Percentiles rank a stretch among this genome's conserved stretches.
These are phyloP conservation scores for Lottia gigantea DNA, from an alignment of 2,888 invertebrate genomes.

Conservation along the genomic window DNA sequence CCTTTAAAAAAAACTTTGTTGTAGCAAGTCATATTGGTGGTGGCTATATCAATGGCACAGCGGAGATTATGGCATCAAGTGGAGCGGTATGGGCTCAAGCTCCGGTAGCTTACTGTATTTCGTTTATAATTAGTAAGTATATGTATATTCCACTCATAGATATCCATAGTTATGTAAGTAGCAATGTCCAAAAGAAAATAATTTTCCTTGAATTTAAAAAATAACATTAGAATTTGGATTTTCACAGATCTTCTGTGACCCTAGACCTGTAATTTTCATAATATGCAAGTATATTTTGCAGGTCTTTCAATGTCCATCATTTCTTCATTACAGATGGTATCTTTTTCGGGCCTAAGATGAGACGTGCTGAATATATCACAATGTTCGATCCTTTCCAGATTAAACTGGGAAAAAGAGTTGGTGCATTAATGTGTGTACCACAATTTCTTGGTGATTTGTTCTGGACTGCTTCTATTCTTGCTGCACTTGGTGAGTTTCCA, in stretches of 20 bases:
- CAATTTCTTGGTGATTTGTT: constrained; percentile 57
- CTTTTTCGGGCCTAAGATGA: constrained; percentile 51
- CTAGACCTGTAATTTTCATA: too few species aligned
- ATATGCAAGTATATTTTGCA: too few species aligned
- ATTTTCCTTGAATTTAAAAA: too few species aligned
- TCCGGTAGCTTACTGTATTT: constrained; percentile 30
- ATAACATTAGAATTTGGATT: too few species aligned
- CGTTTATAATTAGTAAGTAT: constrained; percentile 32
- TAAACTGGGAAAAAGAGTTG: too few species aligned
- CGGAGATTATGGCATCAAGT: constrained; percentile 30
- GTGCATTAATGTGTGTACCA: constrained; percentile 53
- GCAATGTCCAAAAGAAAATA: too few species aligned
- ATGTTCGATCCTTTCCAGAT: constrained; percentile 57
- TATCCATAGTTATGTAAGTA: too few species aligned
- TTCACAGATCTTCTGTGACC: too few species aligned
- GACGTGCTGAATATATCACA: constrained; percentile 47
- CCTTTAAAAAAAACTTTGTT: not conserved
- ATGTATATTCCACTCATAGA: too few species aligned
- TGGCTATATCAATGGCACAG: constrained; percentile 37
- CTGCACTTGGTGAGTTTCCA: constrained; percentile 45
- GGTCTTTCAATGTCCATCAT: too few species aligned
- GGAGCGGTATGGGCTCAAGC: constrained; percentile 35
- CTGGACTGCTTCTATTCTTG: constrained; percentile 57
- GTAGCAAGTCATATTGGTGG: constrained; percentile 38
- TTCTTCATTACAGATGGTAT: constrained; percentile 42